Percentiles rank a stretch among this genome's conserved stretches.
phyloP scores from a whole-genome alignment of 1,140 invertebrate species.

The Drosophila carrolli region DNA sequence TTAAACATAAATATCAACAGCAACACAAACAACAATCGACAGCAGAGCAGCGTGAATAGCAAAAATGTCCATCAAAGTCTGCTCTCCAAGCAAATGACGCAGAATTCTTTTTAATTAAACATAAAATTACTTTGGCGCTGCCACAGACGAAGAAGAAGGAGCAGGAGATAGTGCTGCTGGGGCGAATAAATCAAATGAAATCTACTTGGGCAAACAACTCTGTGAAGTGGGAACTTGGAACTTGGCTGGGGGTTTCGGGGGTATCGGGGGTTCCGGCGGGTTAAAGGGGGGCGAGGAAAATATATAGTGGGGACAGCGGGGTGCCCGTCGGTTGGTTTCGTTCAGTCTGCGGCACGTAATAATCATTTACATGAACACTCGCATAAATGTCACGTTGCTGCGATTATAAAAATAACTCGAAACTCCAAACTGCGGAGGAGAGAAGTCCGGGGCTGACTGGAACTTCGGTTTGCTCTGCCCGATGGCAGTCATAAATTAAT shows the following conservation, averaged over 20 bases:
- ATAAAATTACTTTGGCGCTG: slow-evolving; percentile 76
- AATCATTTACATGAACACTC: slow-evolving; percentile 83
- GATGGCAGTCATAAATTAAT: slow-evolving; percentile 79
- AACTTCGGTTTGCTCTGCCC: slow-evolving; percentile 49
- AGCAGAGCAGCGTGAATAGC: slow-evolving; percentile 58
- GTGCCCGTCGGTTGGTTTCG: slow-evolving; percentile 33
- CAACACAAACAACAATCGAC: slow-evolving; percentile 50
- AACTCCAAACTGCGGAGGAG: slow-evolving; percentile 61
- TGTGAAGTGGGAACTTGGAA: slow-evolving; percentile 25
- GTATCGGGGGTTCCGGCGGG: not conserved
- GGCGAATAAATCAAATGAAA: slow-evolving; percentile 78
- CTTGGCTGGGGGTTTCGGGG: not conserved
- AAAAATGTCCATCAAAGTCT: slow-evolving; percentile 74
- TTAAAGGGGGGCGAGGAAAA: not conserved
- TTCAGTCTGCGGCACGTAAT: slow-evolving; percentile 70
- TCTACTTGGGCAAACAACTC: slow-evolving; percentile 70
- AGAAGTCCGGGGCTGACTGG: slow-evolving; percentile 2
- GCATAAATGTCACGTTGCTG: slow-evolving; percentile 81
- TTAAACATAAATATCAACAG: slow-evolving; percentile 73
- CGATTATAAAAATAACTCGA: slow-evolving; percentile 80
- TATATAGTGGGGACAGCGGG: slow-evolving; percentile 27
- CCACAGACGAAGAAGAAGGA: slow-evolving; percentile 21
- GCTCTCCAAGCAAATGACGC: slow-evolving; percentile 65
- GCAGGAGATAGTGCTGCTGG: slow-evolving; percentile 47
- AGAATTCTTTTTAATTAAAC: slow-evolving; percentile 83